Conservation (phyloP, 2,888 invertebrate genomes). For the Halictus quadricinctus region DNA sequence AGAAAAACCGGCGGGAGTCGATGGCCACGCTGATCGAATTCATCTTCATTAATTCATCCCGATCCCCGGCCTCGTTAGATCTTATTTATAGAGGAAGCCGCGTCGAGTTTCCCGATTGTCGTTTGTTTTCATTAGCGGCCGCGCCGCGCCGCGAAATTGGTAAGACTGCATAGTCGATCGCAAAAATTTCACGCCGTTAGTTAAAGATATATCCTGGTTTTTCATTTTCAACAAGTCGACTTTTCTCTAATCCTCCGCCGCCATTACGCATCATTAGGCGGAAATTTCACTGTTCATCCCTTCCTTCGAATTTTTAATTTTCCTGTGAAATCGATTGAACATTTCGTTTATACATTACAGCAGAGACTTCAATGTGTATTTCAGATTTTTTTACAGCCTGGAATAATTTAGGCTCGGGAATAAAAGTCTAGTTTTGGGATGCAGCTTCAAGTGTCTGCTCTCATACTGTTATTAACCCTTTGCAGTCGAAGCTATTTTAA, state of each 20-base stretch:
- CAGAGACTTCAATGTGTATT: too few relatives aligned
- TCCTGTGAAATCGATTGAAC: too few relatives aligned
- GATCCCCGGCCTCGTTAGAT: slow-evolving; percentile 9
- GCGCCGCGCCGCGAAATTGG: background rate
- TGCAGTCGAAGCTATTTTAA: too few relatives aligned
- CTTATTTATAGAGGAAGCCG: background rate
- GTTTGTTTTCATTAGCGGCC: slow-evolving; percentile 8
- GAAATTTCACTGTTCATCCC: background rate
- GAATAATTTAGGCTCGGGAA: too few relatives aligned
- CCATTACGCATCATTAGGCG: background rate
- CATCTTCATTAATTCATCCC: background rate
- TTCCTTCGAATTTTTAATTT: background rate
- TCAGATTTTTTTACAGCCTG: too few relatives aligned
- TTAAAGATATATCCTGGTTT: background rate
- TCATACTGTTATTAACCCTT: too few relatives aligned
- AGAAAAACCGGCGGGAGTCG: background rate
- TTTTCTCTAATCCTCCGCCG: background rate
- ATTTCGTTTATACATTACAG: too few relatives aligned
- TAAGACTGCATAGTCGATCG: background rate
- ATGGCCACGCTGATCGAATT: background rate
- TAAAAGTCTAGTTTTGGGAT: too few relatives aligned
- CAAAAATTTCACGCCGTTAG: background rate
- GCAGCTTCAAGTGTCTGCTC: too few relatives aligned
- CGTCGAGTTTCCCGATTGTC: background rate
- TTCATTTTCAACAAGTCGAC: background rate